Conservation (phyloP, 2,113 vertebrate species). For the Chionodraco myersi region DNA sequence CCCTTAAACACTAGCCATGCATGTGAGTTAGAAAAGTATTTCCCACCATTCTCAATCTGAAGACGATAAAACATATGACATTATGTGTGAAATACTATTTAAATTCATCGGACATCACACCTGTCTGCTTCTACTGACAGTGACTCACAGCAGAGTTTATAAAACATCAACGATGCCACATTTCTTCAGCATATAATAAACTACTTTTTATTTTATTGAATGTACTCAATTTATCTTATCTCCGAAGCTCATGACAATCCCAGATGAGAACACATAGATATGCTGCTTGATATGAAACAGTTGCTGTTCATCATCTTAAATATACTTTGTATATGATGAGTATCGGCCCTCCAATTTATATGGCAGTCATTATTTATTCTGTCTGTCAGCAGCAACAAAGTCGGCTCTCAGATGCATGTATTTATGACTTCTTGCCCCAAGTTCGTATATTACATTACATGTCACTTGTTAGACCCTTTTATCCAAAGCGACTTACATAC, state of each 20-base stretch:
- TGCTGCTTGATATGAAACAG: neutral
- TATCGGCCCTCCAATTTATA: too few relatives aligned
- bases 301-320: neutral
- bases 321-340: neutral
- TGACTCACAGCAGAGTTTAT: neutral
- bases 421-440: neutral
- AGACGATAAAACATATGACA: too few relatives aligned
- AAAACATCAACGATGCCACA: neutral
- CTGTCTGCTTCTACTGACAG: too few relatives aligned
- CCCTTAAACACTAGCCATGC: too few relatives aligned
- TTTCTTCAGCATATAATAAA: neutral
- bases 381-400: neutral
- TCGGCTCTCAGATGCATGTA: neutral
- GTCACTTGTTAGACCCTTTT: too few relatives aligned
- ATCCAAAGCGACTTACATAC: too few relatives aligned
- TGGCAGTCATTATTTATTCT: neutral
- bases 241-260: neutral
- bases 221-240: neutral
- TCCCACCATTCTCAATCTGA: too few relatives aligned
- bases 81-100: too few relatives aligned
- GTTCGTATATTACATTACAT: neutral
- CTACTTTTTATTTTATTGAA: neutral
- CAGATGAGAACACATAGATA: slow-evolving; percentile 23
- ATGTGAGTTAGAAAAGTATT: too few relatives aligned
- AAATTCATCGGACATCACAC: too few relatives aligned